Percentiles rank a stretch among this genome's conserved stretches.
phyloP scores from a whole-genome alignment of 2,888 invertebrate species.

The Chorisops tibialis region DNA sequence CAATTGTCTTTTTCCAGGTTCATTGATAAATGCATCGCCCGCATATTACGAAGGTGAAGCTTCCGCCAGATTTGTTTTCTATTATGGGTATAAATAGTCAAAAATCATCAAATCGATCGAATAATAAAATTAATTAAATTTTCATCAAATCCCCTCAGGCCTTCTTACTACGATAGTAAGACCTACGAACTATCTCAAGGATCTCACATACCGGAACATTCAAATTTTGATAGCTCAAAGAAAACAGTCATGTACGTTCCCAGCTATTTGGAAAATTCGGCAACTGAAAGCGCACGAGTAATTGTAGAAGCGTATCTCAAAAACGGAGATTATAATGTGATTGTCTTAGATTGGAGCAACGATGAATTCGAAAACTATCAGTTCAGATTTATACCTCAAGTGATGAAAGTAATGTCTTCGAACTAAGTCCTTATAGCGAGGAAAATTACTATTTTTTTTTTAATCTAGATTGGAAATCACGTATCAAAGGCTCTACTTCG shows the following conservation, averaged over 20 bases:
- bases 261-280: conserved; percentile 59
- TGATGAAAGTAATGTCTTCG: conserved; percentile 42
- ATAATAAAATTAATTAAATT: no score
- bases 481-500: conserved; percentile 43
- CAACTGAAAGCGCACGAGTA: conserved; percentile 58
- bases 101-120: neutral
- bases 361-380: conserved; percentile 50
- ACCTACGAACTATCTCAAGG: neutral
- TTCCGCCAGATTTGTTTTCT: conserved; percentile 6
- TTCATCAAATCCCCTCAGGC: conserved; percentile 3
- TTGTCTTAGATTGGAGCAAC: conserved; percentile 49
- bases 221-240: conserved; percentile 6
- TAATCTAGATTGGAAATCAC: conserved; percentile 40
- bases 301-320: conserved; percentile 48
- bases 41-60: neutral
- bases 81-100: conserved; percentile 4
- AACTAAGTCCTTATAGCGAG: no score
- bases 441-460: neutral
- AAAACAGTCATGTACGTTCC: conserved; percentile 59
- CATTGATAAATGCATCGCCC: neutral
- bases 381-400: conserved; percentile 48
- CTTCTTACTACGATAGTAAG: conserved; percentile 3
- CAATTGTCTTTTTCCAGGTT: neutral
- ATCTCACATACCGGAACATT: conserved; percentile 13
- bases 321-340: conserved; percentile 45